Percentiles rank a stretch among this genome's conserved stretches.
These are phyloP conservation scores for Chloroceryle inda DNA, from an alignment of 2,797 vertebrate genomes.

Conservation along the genomic window DNA sequence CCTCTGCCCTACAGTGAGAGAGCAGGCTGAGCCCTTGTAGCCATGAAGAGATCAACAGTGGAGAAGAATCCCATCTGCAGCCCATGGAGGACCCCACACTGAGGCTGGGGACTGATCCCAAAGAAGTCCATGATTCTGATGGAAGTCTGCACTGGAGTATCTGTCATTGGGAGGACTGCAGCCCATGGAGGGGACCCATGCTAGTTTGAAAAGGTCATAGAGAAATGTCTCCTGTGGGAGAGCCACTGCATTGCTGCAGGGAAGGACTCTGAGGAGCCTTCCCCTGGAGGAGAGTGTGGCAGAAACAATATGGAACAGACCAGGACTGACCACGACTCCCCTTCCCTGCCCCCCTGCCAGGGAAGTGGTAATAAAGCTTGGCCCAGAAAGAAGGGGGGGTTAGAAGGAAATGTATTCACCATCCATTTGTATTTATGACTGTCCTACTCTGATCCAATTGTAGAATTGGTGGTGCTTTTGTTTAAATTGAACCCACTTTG, in stretches of 20 bases:
- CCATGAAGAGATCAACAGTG: not conserved
- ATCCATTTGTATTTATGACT: not conserved
- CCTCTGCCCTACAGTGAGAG: not conserved
- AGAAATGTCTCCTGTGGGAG: not conserved
- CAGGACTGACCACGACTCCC: not conserved
- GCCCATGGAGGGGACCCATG: not conserved
- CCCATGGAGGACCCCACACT: not conserved
- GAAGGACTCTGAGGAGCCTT: not conserved
- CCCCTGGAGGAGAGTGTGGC: not conserved
- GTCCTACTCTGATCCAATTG: not conserved
- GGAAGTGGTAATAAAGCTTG: not conserved
- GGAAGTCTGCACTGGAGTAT: not conserved
- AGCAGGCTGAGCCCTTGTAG: not conserved
- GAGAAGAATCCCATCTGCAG: not conserved
- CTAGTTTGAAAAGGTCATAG: not conserved
- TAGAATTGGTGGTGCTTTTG: not conserved
- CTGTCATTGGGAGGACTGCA: not conserved
- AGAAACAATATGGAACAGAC: not conserved
- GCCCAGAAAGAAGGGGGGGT: not conserved
- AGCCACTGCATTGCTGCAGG: not conserved
- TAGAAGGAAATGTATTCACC: not conserved
- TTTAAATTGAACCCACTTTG: not conserved
- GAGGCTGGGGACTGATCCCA: not conserved
- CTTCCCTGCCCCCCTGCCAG: not conserved
- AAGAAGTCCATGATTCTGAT: not conserved